These are phyloP conservation scores for Atrina japonica DNA, from an alignment of 2,888 invertebrate genomes.

Conservation along the genomic window DNA sequence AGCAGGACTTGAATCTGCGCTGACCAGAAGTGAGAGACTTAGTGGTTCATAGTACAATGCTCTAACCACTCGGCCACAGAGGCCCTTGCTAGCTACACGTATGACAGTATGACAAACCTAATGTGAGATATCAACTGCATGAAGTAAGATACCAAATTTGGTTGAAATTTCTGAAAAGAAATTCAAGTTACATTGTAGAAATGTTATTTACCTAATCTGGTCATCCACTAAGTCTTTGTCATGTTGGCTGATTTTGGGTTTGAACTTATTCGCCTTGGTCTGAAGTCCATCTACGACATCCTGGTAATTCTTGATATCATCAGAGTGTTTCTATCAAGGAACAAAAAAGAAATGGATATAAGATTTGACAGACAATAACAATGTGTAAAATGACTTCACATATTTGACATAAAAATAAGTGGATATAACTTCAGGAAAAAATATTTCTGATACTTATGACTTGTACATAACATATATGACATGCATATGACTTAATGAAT, in stretches of 20 bases:
- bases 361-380: too few species aligned
- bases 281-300: slow-evolving; percentile 60
- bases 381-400: too few species aligned
- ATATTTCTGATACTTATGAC: not conserved
- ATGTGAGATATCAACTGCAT: not conserved
- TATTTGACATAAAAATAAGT: too few species aligned
- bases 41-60: too few species aligned
- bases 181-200: too few species aligned
- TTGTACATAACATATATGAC: not conserved
- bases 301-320: slow-evolving; percentile 57
- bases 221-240: slow-evolving; percentile 75
- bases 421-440: too few species aligned
- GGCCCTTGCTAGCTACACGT: not conserved
- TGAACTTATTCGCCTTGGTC: slow-evolving; percentile 55
- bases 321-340: slow-evolving; percentile 62
- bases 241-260: slow-evolving; percentile 66
- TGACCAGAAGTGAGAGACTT: not conserved
- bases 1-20: not conserved
- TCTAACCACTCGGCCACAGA: too few species aligned
- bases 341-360: slow-evolving; percentile 39
- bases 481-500: not conserved
- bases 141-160: not conserved
- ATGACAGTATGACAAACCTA: not conserved
- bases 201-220: slow-evolving; percentile 73
- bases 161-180: too few species aligned